Evolutionary conservation across 2,113 vertebrate species (phyloP), one percentile per base, ranked within the genome.

Genomic region (Zapornia atra): DNA sequence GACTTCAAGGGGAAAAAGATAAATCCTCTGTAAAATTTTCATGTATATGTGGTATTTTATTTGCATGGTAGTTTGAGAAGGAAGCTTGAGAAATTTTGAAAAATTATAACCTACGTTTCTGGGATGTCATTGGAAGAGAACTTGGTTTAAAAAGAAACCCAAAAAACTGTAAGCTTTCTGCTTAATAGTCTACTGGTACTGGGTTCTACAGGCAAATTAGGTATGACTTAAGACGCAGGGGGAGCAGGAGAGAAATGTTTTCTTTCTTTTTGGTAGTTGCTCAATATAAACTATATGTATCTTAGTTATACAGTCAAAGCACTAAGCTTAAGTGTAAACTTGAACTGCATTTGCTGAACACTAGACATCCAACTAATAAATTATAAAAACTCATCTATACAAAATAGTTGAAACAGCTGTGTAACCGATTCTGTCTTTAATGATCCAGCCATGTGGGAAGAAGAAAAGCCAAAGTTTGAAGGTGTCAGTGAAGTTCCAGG

Each of bases 1-100:
- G 77, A 61, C 40, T 84, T 92, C 40, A 69, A 50, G 29, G 72
- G 34, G 54, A 89, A 51, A 10, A 31, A n/a, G 53, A 79, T 76
- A 57, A 81, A n/a, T 68, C 13, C 31, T 59, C 75, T 1, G 1
- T 56, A 6, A n/a, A 68, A 66, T 56, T 94, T 70, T 42, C 81
- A 50, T 9, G 18, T 2, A 24, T 48, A 21, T 0, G 0, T 12
- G 6, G 5, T 65, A 44, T 70, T 82, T 91, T 7, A 0, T 71
- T 88, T 71, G 17, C 0, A 0, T 29, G 29, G 12, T 33, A 38
- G 7, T 64, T 84, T 42, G 61, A 79, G 65, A 56, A 44, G 38
- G 26, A 78, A 78, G 24, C 8, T 78, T 63, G 56, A 90, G 42
- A 57, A 46, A 54, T 29, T 16, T 31, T 66, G 19, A 34, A 53